Evolutionary conservation across 2,113 vertebrate species (phyloP).

Genomic region (Podilymbus podiceps): DNA sequence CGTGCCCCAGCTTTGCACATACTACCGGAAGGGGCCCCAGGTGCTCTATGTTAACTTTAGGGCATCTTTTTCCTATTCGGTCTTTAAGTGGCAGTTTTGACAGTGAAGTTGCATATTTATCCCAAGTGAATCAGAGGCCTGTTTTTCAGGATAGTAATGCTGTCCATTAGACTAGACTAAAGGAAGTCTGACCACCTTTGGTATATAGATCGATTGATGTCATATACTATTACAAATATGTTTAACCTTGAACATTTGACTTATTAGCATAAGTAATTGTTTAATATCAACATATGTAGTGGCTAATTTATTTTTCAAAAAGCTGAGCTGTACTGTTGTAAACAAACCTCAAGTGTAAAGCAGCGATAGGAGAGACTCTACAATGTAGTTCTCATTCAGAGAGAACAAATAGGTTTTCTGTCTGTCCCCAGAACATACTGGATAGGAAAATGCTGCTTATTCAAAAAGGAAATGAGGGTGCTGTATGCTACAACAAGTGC

Average conservation of each 20-base stretch:
- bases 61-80: not conserved
- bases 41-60: not conserved
- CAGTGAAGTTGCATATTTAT: not conserved
- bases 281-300: not conserved
- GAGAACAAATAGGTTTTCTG: not conserved
- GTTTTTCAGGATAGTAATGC: not conserved
- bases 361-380: not conserved
- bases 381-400: not conserved
- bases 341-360: not conserved
- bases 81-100: not conserved
- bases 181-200: not conserved
- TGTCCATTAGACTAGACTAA: not conserved
- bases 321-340: not conserved
- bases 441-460: not conserved
- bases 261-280: not conserved
- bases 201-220: not conserved
- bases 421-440: not conserved
- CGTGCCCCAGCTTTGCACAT: not conserved
- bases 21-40: not conserved
- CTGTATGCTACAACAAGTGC: not conserved
- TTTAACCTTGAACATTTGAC: constrained; percentile 4
- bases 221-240: not conserved
- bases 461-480: not conserved
- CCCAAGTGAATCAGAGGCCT: not conserved
- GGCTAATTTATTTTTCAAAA: not conserved